Percentiles rank a stretch among this genome's conserved stretches.
phyloP scores from a whole-genome alignment of 2,797 vertebrate species.

The Phylloscopus collybita region DNA sequence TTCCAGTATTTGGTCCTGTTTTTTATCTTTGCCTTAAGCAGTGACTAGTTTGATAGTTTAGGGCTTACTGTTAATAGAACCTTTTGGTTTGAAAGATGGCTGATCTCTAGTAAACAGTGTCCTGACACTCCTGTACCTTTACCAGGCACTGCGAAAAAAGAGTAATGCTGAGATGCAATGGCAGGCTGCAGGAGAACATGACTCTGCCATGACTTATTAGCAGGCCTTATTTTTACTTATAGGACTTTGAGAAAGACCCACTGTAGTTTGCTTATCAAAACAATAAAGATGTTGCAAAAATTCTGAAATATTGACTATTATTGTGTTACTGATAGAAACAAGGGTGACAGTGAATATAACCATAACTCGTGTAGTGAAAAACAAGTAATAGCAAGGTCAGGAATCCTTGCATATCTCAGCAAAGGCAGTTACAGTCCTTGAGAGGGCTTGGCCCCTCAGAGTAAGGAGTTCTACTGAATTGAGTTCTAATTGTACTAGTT shows the following conservation, averaged over 20 bases:
- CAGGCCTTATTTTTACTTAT: not conserved
- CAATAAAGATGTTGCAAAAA: constrained; percentile 13
- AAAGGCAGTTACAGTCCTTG: not conserved
- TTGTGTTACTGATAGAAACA: not conserved
- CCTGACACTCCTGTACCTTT: not conserved
- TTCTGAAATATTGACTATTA: not conserved
- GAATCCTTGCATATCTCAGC: not conserved
- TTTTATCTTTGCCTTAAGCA: not conserved
- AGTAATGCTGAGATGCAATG: not conserved
- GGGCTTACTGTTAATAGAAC: not conserved
- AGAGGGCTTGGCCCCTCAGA: not conserved
- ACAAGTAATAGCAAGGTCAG: not conserved
- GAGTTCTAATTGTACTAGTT: not conserved
- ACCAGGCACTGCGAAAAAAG: not conserved
- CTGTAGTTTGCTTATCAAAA: not conserved
- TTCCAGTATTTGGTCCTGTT: not conserved
- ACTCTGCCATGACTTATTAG: not conserved
- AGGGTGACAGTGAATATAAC: not conserved
- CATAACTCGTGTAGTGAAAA: not conserved
- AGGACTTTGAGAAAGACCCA: not conserved
- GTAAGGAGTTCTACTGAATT: not conserved
- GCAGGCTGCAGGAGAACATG: not conserved
- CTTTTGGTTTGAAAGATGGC: not conserved
- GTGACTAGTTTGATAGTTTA: not conserved
- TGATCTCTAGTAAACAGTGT: not conserved